Evolutionary conservation across 2,888 invertebrate genomes (phyloP), one percentile per base, ranked within the genome.

Genomic region (Acrobasis repandana): DNA sequence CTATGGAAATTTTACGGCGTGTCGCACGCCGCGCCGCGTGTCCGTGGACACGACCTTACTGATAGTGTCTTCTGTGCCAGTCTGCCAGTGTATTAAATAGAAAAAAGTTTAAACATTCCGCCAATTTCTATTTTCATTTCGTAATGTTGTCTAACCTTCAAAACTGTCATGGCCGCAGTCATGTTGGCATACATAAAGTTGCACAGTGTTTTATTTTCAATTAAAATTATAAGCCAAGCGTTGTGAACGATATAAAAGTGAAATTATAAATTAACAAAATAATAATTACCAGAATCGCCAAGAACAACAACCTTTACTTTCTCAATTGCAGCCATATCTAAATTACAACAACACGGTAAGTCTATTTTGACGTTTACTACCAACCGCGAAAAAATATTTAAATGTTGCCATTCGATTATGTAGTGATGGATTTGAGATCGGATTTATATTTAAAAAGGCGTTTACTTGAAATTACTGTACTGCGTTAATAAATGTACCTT

Each of bases 231-330:
- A 18, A 18, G 36, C 11, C 18, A 10, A 67, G 67, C 60, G 67
- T 28, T 61, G 70, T 73, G 67, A 65, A 68, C 66, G 60, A 56
- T 56, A 61, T 67, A 59, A 64, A 67, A 78, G 80, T 82, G 78
- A 65, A 65, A 65, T 62, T 66, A 63, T 67, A 70, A 65, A 71
- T 60, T 63, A 68, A 71, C 28, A 69, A 75, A 64, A 64, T 56
- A 64, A 65, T 61, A 77, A 77, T 86, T 93, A 96, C 96, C 97
- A 66, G 97, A 97, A 93, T 98, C 98, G 57, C 98, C 98, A 64
- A 98, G 95, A 63, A 98, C 95, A 73, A 98, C 94, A 65, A 98
- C 95, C 85, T 97, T 96, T 16, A 97, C 97, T 93, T 97, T 96
- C 87, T 97, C 97, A 76, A 97, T 96, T 67, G 95, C 95, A 75